These are phyloP conservation scores for Cistogaster globosa DNA, from an alignment of 2,888 invertebrate genomes.

Conservation along the genomic window DNA sequence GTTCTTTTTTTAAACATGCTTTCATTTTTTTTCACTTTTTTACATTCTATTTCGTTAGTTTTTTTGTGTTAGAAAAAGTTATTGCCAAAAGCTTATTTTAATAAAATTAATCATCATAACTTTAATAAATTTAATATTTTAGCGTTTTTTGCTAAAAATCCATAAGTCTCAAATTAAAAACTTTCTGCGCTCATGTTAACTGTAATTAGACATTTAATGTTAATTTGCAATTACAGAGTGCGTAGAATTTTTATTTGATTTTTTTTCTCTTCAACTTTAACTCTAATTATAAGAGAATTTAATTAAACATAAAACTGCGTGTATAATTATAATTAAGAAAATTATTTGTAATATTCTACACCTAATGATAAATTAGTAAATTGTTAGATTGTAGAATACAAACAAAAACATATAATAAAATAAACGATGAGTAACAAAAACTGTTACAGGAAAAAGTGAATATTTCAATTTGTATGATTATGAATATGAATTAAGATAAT, in stretches of 20 bases:
- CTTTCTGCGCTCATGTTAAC: not conserved
- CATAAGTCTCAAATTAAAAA: too few relatives aligned
- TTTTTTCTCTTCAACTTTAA: not conserved
- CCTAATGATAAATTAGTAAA: not conserved
- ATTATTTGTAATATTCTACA: not conserved
- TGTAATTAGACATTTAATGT: slow-evolving; percentile 38
- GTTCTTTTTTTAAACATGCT: too few relatives aligned
- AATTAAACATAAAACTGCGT: slow-evolving; percentile 13
- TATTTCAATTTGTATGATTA: too few relatives aligned
- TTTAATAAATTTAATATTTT: not conserved
- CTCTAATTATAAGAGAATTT: slow-evolving; percentile 13
- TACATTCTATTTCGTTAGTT: not conserved
- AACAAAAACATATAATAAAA: not conserved
- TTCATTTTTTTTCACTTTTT: too few relatives aligned
- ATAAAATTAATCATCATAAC: too few relatives aligned
- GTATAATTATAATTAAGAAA: slow-evolving; percentile 15
- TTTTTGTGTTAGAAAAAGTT: not conserved
- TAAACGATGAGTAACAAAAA: not conserved
- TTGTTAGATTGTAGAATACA: not conserved
- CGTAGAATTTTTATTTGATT: slow-evolving; percentile 3
- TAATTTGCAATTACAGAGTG: slow-evolving; percentile 37
- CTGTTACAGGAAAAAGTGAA: not conserved
- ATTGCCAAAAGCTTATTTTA: too few relatives aligned
- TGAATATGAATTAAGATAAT: too few relatives aligned
- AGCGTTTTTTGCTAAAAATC: not conserved